A percentile compares a stretch with the other conserved stretches of the same genome.
phyloP scores from a whole-genome alignment of 2,888 invertebrate species.

The Diarsia brunnea region DNA sequence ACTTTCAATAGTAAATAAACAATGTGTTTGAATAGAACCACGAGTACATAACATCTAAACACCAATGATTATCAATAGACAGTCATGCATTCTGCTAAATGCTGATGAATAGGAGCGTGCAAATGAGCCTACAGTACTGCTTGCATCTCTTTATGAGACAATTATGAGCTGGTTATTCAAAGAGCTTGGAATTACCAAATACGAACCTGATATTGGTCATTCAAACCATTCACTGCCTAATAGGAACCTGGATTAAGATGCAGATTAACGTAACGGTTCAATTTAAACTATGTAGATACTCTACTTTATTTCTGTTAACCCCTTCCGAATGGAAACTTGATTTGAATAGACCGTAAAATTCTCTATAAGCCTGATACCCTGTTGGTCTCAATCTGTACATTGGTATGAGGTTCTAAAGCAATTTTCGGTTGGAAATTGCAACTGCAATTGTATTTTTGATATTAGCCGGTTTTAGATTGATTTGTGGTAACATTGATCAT shows the following conservation, averaged over 20 bases:
- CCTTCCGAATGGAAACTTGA: neutral
- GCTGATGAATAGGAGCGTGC: conserved; percentile 14
- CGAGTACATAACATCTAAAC: neutral
- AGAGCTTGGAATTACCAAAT: neutral
- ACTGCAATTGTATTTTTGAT: conserved; percentile 30
- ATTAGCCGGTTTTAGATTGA: conserved; percentile 6
- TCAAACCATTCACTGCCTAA: neutral
- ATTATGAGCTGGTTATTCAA: conserved; percentile 3
- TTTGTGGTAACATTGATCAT: too few species aligned
- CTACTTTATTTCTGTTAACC: neutral
- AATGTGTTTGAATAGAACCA: neutral
- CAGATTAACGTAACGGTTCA: neutral
- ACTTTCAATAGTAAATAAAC: neutral
- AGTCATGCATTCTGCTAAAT: neutral
- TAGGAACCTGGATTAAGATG: neutral
- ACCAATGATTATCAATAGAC: neutral
- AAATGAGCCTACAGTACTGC: conserved; percentile 10
- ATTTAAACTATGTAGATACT: neutral
- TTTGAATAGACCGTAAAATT: conserved; percentile 22
- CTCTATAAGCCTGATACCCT: neutral
- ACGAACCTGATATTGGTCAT: neutral
- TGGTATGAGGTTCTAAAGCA: conserved; percentile 10
- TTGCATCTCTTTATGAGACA: conserved; percentile 16
- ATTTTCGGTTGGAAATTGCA: conserved; percentile 30
- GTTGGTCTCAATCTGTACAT: conserved; percentile 10